phyloP scores from a whole-genome alignment of 2,888 invertebrate genomes.

The Cheilosia urbana region DNA sequence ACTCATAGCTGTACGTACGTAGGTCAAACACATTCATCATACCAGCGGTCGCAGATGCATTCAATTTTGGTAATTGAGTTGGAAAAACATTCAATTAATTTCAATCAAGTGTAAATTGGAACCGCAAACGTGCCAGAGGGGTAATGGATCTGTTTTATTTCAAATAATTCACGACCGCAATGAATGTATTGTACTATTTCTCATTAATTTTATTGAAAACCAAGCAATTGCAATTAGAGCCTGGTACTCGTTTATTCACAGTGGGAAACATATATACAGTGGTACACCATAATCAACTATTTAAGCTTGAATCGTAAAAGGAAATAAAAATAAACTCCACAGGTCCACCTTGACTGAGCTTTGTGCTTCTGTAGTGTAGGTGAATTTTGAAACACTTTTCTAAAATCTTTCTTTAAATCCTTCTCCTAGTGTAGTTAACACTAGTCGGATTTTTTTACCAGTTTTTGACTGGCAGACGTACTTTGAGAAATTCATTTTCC shows the following conservation, averaged over 20 bases:
- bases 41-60: not conserved
- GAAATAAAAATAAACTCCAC: too few relatives aligned
- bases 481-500: too few relatives aligned
- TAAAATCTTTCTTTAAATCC: too few relatives aligned
- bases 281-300: not conserved
- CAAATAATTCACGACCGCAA: not conserved
- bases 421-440: too few relatives aligned
- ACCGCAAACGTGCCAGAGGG: constrained; percentile 1
- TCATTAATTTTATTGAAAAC: not conserved
- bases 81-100: constrained; percentile 14
- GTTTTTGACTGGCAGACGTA: too few relatives aligned
- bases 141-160: not conserved
- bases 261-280: not conserved
- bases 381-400: too few relatives aligned
- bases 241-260: not conserved
- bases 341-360: too few relatives aligned
- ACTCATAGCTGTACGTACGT: not conserved
- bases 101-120: constrained; percentile 6
- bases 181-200: not conserved
- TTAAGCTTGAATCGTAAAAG: not conserved
- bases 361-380: too few relatives aligned
- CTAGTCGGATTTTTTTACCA: too few relatives aligned
- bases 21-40: too few relatives aligned
- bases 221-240: not conserved
- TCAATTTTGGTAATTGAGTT: not conserved